Percentiles rank a stretch among this genome's conserved stretches.
Evolutionary conservation across 2,113 vertebrate species (phyloP).

Genomic region (Verasper variegatus): DNA sequence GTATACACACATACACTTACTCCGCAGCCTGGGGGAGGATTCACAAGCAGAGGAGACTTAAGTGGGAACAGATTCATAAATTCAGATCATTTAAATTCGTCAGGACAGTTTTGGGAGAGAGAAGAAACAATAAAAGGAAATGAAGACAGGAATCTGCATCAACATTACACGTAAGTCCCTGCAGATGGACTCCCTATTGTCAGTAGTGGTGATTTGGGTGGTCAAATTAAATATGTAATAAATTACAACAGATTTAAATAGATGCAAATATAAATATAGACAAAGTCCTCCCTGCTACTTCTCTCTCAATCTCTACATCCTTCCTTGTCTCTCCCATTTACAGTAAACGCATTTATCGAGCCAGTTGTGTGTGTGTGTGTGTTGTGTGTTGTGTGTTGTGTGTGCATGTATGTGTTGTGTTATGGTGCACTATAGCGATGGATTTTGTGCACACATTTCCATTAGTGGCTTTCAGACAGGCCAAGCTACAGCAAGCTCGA

Average conservation of each 20-base stretch:
- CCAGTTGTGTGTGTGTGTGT: slow-evolving; percentile 32
- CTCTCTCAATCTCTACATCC: slow-evolving; percentile 4
- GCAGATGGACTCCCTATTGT: slow-evolving; percentile 32
- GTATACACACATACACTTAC: slow-evolving; percentile 12
- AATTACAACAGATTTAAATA: slow-evolving; percentile 8
- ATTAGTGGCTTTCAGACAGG: slow-evolving; percentile 69
- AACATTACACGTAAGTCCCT: slow-evolving; percentile 57
- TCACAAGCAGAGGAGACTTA: slow-evolving; percentile 19
- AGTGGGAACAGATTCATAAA: slow-evolving; percentile 54
- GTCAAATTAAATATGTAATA: slow-evolving; percentile 27
- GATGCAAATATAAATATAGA: slow-evolving; percentile 33
- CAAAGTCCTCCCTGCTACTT: not conserved
- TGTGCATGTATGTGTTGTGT: slow-evolving; percentile 34
- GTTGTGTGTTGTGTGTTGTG: slow-evolving; percentile 36
- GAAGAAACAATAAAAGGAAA: slow-evolving; percentile 47
- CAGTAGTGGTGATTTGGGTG: slow-evolving; percentile 16
- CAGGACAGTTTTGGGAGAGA: slow-evolving; percentile 10
- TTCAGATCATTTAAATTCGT: slow-evolving; percentile 55
- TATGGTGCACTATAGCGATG: slow-evolving; percentile 36
- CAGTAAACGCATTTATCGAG: slow-evolving; percentile 62
- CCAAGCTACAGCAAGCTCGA: slow-evolving; percentile 26
- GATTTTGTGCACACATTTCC: slow-evolving; percentile 60
- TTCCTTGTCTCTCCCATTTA: slow-evolving; percentile 28
- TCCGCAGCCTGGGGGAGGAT: not conserved
- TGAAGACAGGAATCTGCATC: slow-evolving; percentile 38